phyloP scores from a whole-genome alignment of 1,140 invertebrate genomes.

The Bombus difficillimus region DNA sequence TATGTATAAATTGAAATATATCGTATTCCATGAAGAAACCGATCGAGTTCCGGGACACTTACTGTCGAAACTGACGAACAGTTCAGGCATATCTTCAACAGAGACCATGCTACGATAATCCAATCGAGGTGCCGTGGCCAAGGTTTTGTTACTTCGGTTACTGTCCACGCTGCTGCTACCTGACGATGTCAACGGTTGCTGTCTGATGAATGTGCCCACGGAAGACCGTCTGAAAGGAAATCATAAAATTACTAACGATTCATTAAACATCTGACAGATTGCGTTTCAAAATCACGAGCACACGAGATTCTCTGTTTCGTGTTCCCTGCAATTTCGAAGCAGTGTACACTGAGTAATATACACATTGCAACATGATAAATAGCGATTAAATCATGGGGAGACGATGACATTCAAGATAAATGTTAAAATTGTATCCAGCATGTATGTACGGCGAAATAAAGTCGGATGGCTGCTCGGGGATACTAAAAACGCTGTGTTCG shows the following conservation, averaged over 20 bases:
- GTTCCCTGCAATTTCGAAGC: conserved; percentile 49
- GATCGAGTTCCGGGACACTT: conserved; percentile 81
- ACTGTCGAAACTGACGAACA: conserved; percentile 97
- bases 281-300: conserved; percentile 20
- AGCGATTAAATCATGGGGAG: conserved; percentile 35
- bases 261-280: background rate
- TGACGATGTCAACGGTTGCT: conserved; percentile 81
- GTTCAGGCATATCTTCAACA: conserved; percentile 96
- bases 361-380: conserved; percentile 13
- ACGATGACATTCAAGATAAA: conserved; percentile 48
- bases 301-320: background rate
- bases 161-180: conserved; percentile 83
- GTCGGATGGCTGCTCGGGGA: conserved; percentile 30
- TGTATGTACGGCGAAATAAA: conserved; percentile 52
- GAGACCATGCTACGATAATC: conserved; percentile 96
- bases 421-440: conserved; percentile 27
- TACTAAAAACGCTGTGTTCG: conserved; percentile 50
- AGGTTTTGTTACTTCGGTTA: conserved; percentile 84
- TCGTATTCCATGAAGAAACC: background rate
- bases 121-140: conserved; percentile 87
- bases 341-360: background rate
- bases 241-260: background rate
- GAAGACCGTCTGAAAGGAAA: conserved; percentile 88
- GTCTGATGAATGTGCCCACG: conserved; percentile 90
- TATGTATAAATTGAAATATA: conserved; percentile 34